Base-by-base conservation (phyloP, 2,113 vertebrate species). In the Cygnus buccinator region DNA sequence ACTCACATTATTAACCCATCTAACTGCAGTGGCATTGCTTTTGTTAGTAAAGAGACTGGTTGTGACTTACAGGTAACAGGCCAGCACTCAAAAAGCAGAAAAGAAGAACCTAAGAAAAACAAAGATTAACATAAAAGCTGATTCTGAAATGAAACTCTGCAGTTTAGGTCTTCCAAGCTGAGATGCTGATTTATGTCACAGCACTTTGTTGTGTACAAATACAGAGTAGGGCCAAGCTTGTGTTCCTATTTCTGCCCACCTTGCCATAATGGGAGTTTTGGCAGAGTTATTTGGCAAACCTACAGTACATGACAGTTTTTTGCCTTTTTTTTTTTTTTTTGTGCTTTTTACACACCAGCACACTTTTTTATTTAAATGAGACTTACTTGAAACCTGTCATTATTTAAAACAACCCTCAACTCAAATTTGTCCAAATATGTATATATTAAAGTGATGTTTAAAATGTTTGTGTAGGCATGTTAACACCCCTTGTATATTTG, bases 391-490 rank as follows among this genome's bases (percentile, higher is more conserved):
- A 90, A 25, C 19, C 25, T 73, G 35, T 62, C 55, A 62, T 66
- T 76, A 84, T 94, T 82, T 90, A 91, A 89, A 76, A 20, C 50
- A 92, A 61, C 10, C 4, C 62, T 57, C 58, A 87, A 58, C 58
- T 89, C 48, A 16, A 75, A 87, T 84, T 82, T 5, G 0, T 77
- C 50, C 48, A 84, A 95, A 74, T 20, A 67, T 52, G 39, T 39
- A n/a, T 72, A 71, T 91, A 87, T 92, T 70, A 84, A 84, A 70
- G 46, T n/a, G 54, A 23, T 84, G 23, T 68, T 88, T 48, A 70
- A 95, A 93, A 96, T 91, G 52, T 77, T 92, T 93, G 73, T 86
- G 62, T 78, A 68, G 62, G 41, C 14, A 3, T 65, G 77, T 79
- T 93, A 90, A 82, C 57, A 79, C n/a, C 31, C 73, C 22, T 90